Evolutionary conservation across 2,797 vertebrate species (phyloP), one percentile per base, ranked within the genome.

Genomic region (Lutra lutra): DNA sequence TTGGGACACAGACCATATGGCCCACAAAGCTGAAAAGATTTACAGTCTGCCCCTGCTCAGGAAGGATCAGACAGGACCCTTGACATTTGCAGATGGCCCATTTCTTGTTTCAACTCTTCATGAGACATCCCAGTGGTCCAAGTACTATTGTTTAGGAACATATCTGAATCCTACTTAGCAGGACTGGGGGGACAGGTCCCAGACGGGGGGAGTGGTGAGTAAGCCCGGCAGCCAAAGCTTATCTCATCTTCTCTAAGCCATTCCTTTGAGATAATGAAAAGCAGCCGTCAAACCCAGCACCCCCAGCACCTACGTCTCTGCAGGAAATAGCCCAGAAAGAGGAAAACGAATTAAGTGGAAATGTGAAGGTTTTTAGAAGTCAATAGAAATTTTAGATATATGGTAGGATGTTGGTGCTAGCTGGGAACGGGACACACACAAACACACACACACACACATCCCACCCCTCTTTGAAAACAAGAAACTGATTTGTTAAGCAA

Each of bases 11-110:
- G 73, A 85, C 86, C 89, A 25, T n/a, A 23, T 80, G 75, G 68
- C 17, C 73, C 54, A 27, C 62, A 43, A 70, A 60, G 64, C 87
- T 70, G 85, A 80, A 89, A 94, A 77, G 91, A 95, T 38, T 91
- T 88, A 38, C 86, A 68, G 4, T 84, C 93, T 85, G 89, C 91
- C 60, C 92, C 66, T 78, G 48, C 43, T 23, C 12, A 20, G 68
- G 58, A 27, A 60, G 23, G 58, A 60, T 60, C 58, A 60, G 58
- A 27, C 58, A 54, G 29, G 64, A 90, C 20, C 21, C 84, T 62
- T 73, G 83, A 85, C 70, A 18, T 82, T 60, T 58, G 73, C 83
- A 80, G 75, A 89, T 91, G 93, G 60, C 18, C 4, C 25, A 40
- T 77, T 84, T 96, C 92, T 66, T 56, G 17, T 72, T 91, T 70